Base-by-base conservation (phyloP, 2,888 invertebrate species). In the Folsomia candida region DNA sequence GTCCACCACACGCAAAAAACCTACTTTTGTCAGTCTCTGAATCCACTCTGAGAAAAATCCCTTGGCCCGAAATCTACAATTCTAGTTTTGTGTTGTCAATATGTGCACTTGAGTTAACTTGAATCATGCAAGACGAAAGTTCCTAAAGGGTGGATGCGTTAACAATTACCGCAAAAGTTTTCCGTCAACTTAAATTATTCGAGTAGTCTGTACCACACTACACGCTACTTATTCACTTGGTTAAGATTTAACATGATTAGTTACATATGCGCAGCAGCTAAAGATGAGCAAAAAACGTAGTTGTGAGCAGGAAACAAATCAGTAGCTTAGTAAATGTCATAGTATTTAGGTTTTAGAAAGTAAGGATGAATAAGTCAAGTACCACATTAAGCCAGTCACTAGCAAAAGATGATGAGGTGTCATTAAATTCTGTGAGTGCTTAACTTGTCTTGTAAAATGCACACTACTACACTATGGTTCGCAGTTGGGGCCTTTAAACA, bases 361-460 rank as follows among this genome's bases (percentile, higher is more conserved):
- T 37, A 37, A 37, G 37, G 37, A 37, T 37, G 37, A 37, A 37
- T 37, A 37, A 37, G 37, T 37, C 37, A 37, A 37, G 37, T 37
- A 37, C 37, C 37, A 37, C 37, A 37, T 37, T 37, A 37, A 37
- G 37, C 37, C 37, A 37, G 37, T 37, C 37, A 37, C 37, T 37
- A 37, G 37, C 14, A 37, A n/a, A n/a, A 9, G 37, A 37, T 37
- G 37, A 37, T 37, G 37, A 37, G 37, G 37, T 37, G 37, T 37
- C 37, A 37, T 37, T 37, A 37, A 37, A 54, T 54, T 54, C 54
- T 54, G 54, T 54, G 54, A 54, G 54, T 54, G 54, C 54, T 54
- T 54, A 54, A 54, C 54, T 54, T 54, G 54, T 54, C 54, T 54
- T 54, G 54, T 54, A 37, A 37, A 37, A 37, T 37, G 54, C 54